Conservation (phyloP, 2,797 vertebrate species). For the Pangasius djambal region DNA sequence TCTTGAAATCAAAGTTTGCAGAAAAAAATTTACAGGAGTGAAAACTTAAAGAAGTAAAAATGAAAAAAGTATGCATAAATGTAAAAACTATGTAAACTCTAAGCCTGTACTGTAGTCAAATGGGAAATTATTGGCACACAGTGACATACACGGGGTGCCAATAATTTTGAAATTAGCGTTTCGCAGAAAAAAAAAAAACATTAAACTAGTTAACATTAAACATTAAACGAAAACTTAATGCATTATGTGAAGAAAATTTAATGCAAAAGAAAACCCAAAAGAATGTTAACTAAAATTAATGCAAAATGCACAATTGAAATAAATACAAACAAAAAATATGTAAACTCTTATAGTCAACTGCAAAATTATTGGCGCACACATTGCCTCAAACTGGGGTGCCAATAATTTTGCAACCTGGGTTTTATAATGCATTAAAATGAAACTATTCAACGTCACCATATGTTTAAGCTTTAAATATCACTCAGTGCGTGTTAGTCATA, state of each 20-base stretch:
- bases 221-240: background rate
- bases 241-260: background rate
- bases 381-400: background rate
- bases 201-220: background rate
- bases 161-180: background rate
- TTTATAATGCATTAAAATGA: background rate
- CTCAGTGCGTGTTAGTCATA: background rate
- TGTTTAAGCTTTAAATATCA: background rate
- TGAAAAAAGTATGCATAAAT: background rate
- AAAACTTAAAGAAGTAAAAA: background rate
- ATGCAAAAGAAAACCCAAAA: background rate
- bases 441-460: background rate
- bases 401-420: background rate
- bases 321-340: background rate
- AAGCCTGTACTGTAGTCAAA: background rate
- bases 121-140: background rate
- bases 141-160: background rate
- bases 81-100: background rate
- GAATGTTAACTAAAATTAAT: background rate
- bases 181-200: background rate
- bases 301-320: background rate
- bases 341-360: too few species aligned
- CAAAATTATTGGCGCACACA: background rate
- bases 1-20: too few species aligned
- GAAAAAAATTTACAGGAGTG: too few species aligned